phyloP scores from a whole-genome alignment of 2,113 vertebrate genomes.

The Dryoscopus gambensis region DNA sequence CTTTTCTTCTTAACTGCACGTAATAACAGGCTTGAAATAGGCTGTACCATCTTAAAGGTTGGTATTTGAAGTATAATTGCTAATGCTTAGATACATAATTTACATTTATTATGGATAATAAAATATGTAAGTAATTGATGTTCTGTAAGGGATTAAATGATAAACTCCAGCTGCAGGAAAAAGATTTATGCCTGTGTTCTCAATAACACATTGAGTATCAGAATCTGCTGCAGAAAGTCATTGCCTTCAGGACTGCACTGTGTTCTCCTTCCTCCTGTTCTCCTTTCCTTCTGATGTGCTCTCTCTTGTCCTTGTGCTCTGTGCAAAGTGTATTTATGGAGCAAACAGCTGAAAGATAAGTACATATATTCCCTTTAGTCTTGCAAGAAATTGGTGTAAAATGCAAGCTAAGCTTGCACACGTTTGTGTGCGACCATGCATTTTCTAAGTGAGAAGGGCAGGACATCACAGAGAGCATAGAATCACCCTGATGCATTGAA shows the following conservation, averaged over 20 bases:
- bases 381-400: neutral
- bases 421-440: neutral
- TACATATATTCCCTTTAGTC: neutral
- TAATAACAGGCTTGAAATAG: neutral
- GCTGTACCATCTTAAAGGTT: conserved; percentile 14
- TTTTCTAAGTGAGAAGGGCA: neutral
- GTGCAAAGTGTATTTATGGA: neutral
- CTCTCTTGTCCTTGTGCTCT: neutral
- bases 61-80: conserved; percentile 29
- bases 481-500: neutral
- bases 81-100: conserved; percentile 20
- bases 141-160: conserved; percentile 30
- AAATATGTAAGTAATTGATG: conserved; percentile 33
- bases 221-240: neutral
- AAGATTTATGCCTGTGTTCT: neutral
- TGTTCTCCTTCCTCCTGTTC: neutral
- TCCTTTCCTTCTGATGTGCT: neutral
- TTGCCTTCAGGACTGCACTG: neutral
- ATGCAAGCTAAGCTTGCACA: neutral
- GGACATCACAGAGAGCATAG: neutral
- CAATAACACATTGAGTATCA: neutral
- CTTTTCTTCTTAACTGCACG: neutral
- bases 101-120: conserved; percentile 34
- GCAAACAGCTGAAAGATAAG: neutral
- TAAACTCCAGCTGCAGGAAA: neutral